Evolutionary conservation across 2,113 vertebrate genomes (phyloP).

Genomic region (Agelaius phoeniceus): DNA sequence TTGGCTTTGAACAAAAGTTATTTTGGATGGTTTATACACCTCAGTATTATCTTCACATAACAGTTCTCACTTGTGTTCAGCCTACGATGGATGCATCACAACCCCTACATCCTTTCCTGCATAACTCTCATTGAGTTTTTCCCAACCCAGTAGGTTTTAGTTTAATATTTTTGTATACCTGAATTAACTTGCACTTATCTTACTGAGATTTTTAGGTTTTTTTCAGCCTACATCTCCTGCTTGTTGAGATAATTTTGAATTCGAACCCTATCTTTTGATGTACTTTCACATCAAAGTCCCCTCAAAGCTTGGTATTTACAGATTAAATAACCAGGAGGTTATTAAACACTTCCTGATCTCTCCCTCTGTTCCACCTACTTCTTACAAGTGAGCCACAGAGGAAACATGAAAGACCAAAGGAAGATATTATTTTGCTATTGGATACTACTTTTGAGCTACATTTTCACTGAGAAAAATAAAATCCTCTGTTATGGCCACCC

Average conservation of each 20-base stretch:
- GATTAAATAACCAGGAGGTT: conserved; percentile 49
- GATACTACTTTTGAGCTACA: background rate
- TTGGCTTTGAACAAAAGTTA: background rate
- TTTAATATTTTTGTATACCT: background rate
- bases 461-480: conserved; percentile 1
- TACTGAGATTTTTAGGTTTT: background rate
- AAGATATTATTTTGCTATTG: background rate
- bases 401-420: conserved; percentile 27
- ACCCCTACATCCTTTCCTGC: background rate
- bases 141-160: background rate
- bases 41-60: background rate
- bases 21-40: background rate
- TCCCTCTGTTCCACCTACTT: conserved; percentile 3
- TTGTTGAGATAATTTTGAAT: conserved; percentile 39
- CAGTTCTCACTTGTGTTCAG: background rate
- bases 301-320: conserved; percentile 50
- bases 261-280: conserved; percentile 48
- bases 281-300: conserved; percentile 50
- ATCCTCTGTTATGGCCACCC: background rate
- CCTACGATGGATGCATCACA: background rate
- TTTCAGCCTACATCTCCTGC: background rate
- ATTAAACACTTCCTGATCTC: conserved; percentile 51
- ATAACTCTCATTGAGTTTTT: background rate
- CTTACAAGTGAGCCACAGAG: conserved; percentile 33
- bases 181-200: background rate